Evolutionary conservation across 2,113 vertebrate genomes (phyloP).

Genomic region (Corvus cornix): DNA sequence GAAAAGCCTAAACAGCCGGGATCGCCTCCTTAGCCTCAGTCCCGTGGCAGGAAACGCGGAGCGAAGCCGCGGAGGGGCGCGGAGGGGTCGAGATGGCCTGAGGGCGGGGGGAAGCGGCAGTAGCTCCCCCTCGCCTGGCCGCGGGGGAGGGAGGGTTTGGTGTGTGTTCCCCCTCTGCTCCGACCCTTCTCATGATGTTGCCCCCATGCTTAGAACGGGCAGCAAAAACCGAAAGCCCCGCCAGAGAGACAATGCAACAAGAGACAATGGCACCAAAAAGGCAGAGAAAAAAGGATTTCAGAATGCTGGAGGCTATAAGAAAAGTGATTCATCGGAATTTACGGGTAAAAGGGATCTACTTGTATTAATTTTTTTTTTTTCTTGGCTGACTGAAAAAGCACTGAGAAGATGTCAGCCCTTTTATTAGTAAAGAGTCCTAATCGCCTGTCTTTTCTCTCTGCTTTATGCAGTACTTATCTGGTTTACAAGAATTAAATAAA

Average conservation of each 20-base stretch:
- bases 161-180: background rate
- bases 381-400: background rate
- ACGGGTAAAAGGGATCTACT: background rate
- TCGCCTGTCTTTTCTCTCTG: background rate
- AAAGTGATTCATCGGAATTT: background rate
- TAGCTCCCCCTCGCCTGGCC: background rate
- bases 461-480: background rate
- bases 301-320: background rate
- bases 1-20: background rate
- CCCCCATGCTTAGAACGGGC: background rate
- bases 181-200: background rate
- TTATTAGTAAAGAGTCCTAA: background rate
- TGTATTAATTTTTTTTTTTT: background rate
- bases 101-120: background rate
- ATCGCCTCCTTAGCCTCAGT: background rate
- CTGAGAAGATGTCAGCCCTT: background rate
- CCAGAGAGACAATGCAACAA: conserved; percentile 24
- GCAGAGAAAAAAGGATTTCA: background rate
- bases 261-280: conserved; percentile 18
- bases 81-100: background rate
- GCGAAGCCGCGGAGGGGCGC: background rate
- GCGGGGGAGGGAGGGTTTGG: background rate
- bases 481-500: conserved; percentile 1
- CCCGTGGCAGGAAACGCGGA: background rate
- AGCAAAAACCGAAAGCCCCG: background rate